phyloP scores from a whole-genome alignment of 1,140 invertebrate genomes.

The Ceratosolen fusciceps region DNA sequence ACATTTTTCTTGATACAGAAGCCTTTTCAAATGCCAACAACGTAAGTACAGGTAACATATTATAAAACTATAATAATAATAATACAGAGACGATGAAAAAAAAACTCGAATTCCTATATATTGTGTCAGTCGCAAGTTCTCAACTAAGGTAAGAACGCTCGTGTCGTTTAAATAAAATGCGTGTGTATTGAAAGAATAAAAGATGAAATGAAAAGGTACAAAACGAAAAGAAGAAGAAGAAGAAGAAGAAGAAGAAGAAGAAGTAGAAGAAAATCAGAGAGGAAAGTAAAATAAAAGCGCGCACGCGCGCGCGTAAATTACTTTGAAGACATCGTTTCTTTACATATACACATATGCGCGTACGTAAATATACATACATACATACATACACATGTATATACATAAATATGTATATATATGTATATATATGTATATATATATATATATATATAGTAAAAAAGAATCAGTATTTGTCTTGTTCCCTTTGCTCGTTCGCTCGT shows the following conservation, averaged over 20 bases:
- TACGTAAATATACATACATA: no score
- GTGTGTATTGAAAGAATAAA: constrained; percentile 40
- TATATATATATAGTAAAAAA: no score
- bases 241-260: no score
- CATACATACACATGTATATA: no score
- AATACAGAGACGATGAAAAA: constrained; percentile 37
- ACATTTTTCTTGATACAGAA: constrained; percentile 21
- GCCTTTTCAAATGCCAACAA: constrained; percentile 42
- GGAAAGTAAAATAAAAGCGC: no score
- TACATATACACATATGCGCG: no score
- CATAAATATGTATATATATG: no score
- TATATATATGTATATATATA: no score
- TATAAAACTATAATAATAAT: constrained; percentile 48
- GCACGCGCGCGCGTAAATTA: constrained; percentile 37
- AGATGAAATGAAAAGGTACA: constrained; percentile 16
- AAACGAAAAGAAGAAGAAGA: no score
- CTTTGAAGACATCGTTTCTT: constrained; percentile 44
- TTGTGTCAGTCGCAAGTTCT: constrained; percentile 48
- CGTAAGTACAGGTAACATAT: constrained; percentile 49
- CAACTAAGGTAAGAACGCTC: constrained; percentile 45
- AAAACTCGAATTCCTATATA: constrained; percentile 49
- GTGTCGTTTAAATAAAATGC: constrained; percentile 53
- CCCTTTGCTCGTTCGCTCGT: neutral
- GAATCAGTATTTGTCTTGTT: no score
- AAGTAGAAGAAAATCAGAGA: no score